Base-by-base conservation (phyloP, 2,797 vertebrate genomes). In the Acanthis flammea region DNA sequence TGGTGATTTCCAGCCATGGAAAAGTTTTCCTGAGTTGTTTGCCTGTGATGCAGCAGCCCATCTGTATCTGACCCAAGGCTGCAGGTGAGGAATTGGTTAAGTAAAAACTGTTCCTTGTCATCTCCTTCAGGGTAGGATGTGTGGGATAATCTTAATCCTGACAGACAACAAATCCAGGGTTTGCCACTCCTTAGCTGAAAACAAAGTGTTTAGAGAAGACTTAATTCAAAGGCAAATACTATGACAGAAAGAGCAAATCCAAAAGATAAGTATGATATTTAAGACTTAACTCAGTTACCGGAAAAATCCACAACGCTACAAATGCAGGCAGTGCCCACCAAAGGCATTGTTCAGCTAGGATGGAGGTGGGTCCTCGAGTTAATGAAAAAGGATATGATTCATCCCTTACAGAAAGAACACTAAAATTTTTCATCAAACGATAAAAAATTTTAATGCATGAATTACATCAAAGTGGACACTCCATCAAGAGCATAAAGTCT, bases 151-250 rank as follows among this genome's bases (percentile, higher is more conserved):
- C 23, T 83, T 91, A 45, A 67, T 73, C 65, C 54, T 57, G 21
- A 65, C 9, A 68, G 50, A 55, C 41, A 71, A 45, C 1, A 8
- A 85, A 57, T 68, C 67, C 67, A 57, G 75, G 8, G 37, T 92
- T 92, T 89, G 31, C 37, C 60, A 33, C 45, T 65, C 27, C 48
- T 75, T 57, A 71, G 39, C n/a, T 93, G 71, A 41, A 79, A 92
- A 82, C 41, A 85, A 70, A 86, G 45, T 90, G 42, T 73, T 87
- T 68, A 83, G 53, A 77, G 84, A 80, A 67, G 50, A 37, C 61
- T 82, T 92, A 86, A 72, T 67, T 75, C 61, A 58, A 50, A 15
- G 50, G 25, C 35, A 86, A 89, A 82, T 45, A 44, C 80, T 91
- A 21, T 24, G 47, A 31, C 53, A 80, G 72, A 85, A 91, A 50